Percentiles rank a stretch among this genome's conserved stretches.
phyloP scores from a whole-genome alignment of 1,140 invertebrate genomes.

The Andricus grossulariae region DNA sequence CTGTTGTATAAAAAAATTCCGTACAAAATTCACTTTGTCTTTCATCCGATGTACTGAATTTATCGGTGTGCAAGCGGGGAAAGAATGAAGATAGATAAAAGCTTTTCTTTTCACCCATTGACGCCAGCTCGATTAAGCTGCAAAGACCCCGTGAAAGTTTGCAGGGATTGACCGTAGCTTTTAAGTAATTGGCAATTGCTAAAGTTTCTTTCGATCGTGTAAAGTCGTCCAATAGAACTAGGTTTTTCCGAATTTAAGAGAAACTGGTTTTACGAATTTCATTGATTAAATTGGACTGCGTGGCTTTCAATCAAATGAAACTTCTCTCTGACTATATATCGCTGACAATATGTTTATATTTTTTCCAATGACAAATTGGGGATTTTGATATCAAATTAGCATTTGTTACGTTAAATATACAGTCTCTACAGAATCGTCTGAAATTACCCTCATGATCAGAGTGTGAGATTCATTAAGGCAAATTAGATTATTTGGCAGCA shows the following conservation, averaged over 20 bases:
- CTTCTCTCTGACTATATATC: not conserved
- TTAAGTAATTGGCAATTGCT: slow-evolving; percentile 23
- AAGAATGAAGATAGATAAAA: not conserved
- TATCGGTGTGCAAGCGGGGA: not conserved
- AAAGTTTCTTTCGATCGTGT: slow-evolving; percentile 23
- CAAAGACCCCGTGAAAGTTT: slow-evolving; percentile 8
- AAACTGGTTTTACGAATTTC: not conserved
- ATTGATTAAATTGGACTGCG: not conserved
- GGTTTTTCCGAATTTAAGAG: not conserved
- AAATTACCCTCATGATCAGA: not conserved
- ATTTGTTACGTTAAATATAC: not conserved
- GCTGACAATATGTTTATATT: not conserved
- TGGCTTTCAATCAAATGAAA: not conserved
- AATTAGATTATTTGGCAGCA: not conserved
- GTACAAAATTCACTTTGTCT: not conserved
- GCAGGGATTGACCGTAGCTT: slow-evolving; percentile 6
- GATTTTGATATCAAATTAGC: slow-evolving; percentile 15
- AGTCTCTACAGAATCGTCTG: not conserved
- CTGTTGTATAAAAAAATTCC: not conserved
- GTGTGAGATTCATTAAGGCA: not conserved
- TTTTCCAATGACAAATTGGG: not conserved
- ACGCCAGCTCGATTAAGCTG: slow-evolving; percentile 24
- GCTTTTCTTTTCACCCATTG: slow-evolving; percentile 20
- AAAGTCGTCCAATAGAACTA: slow-evolving; percentile 16
- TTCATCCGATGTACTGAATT: not conserved